Evolutionary conservation across 2,888 invertebrate genomes (phyloP).

Genomic region (Tinea semifulvella): DNA sequence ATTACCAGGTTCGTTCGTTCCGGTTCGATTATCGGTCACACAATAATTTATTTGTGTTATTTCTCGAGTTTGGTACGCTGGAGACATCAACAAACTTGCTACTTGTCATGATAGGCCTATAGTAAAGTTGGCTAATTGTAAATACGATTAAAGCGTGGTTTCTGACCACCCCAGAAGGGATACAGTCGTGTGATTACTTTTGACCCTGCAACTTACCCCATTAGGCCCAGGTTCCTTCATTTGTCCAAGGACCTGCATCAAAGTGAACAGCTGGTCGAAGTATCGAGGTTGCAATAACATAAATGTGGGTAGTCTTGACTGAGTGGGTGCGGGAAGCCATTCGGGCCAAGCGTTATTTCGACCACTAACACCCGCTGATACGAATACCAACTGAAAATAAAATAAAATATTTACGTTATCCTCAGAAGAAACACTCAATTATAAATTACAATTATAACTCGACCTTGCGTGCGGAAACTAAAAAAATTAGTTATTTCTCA

Average conservation of each 20-base stretch:
- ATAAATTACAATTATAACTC: background rate
- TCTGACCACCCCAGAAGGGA: too few relatives aligned
- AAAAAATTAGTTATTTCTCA: too few relatives aligned
- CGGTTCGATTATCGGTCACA: too few relatives aligned
- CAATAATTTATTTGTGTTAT: too few relatives aligned
- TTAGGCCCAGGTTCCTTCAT: constrained; percentile 82
- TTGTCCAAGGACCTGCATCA: constrained; percentile 90
- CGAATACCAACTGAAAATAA: constrained; percentile 79
- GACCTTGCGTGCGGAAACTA: too few relatives aligned
- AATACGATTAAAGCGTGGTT: too few relatives aligned
- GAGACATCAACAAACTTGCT: too few relatives aligned
- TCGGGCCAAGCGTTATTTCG: constrained; percentile 76
- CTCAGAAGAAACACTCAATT: background rate
- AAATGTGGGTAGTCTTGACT: constrained; percentile 86
- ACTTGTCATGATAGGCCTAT: too few relatives aligned
- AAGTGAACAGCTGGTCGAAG: constrained; percentile 88
- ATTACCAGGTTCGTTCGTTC: too few relatives aligned
- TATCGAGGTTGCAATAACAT: constrained; percentile 85
- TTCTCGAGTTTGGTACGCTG: too few relatives aligned
- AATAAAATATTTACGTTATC: background rate
- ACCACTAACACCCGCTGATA: constrained; percentile 84
- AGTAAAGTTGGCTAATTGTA: too few relatives aligned
- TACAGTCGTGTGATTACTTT: too few relatives aligned
- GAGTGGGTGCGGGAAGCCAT: constrained; percentile 85
- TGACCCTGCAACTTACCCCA: constrained; percentile 70